Conservation (phyloP, 2,113 vertebrate genomes). For the Nyctereutes procyonoides region DNA sequence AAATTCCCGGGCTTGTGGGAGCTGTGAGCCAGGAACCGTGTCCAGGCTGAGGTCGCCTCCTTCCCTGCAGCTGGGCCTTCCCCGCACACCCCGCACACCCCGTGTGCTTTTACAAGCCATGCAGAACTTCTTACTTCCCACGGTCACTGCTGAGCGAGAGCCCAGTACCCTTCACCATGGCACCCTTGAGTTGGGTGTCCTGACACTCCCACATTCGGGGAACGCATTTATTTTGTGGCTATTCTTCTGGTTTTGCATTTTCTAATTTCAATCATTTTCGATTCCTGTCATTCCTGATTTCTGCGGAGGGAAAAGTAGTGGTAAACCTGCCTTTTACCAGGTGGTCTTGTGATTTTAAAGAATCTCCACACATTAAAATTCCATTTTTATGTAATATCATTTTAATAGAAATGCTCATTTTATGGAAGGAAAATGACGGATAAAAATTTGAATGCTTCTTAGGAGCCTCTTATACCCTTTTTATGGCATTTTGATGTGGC, state of each 20-base stretch:
- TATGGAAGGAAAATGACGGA: constrained; percentile 65
- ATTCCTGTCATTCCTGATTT: constrained; percentile 62
- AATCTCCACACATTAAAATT: constrained; percentile 70
- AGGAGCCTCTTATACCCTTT: constrained; percentile 55
- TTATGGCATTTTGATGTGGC: constrained; percentile 65
- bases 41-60: background rate
- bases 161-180: background rate
- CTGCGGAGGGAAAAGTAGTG: background rate
- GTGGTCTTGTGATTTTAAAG: constrained; percentile 65
- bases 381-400: constrained; percentile 69
- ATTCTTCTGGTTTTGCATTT: constrained; percentile 44
- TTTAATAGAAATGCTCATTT: constrained; percentile 77
- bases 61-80: background rate
- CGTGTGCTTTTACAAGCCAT: background rate
- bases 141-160: background rate
- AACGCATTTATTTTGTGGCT: background rate
- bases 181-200: background rate
- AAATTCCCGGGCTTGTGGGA: background rate
- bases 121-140: background rate
- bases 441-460: constrained; percentile 71
- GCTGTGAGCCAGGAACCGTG: background rate
- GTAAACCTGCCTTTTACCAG: constrained; percentile 54
- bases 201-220: background rate
- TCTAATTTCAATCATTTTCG: constrained; percentile 25
- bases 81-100: too few relatives aligned